These are phyloP conservation scores for Pardalotus punctatus DNA, from an alignment of 2,113 vertebrate genomes.

Conservation along the genomic window DNA sequence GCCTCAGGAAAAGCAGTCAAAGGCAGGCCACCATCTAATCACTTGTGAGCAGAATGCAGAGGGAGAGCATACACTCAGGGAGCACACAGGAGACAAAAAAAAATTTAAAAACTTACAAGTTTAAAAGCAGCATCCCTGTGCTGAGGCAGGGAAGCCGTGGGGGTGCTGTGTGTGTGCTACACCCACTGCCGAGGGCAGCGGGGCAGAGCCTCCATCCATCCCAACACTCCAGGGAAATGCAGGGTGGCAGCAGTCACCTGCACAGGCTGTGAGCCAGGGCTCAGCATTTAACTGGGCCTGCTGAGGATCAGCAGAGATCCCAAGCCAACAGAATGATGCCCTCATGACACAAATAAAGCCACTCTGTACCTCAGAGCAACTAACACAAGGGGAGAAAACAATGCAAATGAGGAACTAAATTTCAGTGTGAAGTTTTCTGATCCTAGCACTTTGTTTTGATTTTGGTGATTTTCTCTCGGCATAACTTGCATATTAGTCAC, in stretches of 20 bases:
- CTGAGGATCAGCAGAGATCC: neutral
- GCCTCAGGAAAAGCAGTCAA: neutral
- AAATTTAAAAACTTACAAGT: neutral
- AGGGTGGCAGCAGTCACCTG: neutral
- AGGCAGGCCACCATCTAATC: neutral
- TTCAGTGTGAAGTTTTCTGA: neutral
- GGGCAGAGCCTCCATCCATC: neutral
- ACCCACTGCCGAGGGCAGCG: rapidly evolving
- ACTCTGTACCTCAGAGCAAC: neutral
- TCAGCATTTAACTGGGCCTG: neutral
- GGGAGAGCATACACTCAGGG: neutral
- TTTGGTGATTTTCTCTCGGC: neutral
- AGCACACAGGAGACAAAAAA: neutral
- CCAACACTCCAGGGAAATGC: rapidly evolving
- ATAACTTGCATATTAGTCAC: neutral
- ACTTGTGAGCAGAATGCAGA: neutral
- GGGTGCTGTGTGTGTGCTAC: neutral
- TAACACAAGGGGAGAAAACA: neutral
- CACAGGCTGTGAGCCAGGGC: neutral
- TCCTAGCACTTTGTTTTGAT: rapidly evolving
- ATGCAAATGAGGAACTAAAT: neutral
- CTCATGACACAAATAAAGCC: neutral
- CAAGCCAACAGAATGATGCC: neutral
- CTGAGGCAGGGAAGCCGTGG: neutral
- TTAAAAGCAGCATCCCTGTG: neutral